Evolutionary conservation across 1,140 invertebrate species (phyloP).

Genomic region (Campoletis sonorensis): DNA sequence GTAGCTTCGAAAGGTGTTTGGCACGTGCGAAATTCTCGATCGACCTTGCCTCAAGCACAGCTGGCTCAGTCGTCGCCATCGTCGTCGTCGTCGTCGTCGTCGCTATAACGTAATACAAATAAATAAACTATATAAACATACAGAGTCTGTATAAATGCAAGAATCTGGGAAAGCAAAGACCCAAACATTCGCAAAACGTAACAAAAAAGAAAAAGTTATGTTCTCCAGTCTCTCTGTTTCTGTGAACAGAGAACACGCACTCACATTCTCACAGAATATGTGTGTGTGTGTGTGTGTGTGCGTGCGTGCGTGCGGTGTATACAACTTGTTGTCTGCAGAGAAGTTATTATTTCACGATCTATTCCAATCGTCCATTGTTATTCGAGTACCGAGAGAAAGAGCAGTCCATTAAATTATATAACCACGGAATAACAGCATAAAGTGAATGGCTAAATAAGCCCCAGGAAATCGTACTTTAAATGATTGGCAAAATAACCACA

Average conservation of each 20-base stretch:
- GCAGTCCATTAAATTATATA: slow-evolving; percentile 39
- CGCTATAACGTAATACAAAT: slow-evolving; percentile 1
- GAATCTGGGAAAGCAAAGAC: slow-evolving; percentile 32
- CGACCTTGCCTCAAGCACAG: slow-evolving; percentile 53
- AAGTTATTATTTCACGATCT: slow-evolving; percentile 11
- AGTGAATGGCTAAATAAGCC: neutral
- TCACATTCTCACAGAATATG: no score
- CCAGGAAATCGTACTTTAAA: neutral
- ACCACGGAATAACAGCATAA: neutral
- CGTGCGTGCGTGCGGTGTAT: neutral
- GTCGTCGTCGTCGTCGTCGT: slow-evolving; percentile 23
- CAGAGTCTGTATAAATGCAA: slow-evolving; percentile 20
- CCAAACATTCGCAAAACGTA: neutral
- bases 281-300: no score
- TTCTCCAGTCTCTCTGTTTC: no score
- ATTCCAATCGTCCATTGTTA: slow-evolving; percentile 34
- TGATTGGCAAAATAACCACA: neutral
- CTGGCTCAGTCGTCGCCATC: slow-evolving; percentile 26
- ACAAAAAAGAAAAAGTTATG: no score
- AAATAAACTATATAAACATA: neutral
- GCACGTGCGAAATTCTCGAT: slow-evolving; percentile 54
- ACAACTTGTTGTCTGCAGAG: slow-evolving; percentile 1
- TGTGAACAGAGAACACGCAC: no score
- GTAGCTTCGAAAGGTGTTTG: slow-evolving; percentile 54
- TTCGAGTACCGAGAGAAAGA: slow-evolving; percentile 28